phyloP scores from a whole-genome alignment of 53 echinoderm and acorn worm species.

The Temnopleurus reevesii region DNA sequence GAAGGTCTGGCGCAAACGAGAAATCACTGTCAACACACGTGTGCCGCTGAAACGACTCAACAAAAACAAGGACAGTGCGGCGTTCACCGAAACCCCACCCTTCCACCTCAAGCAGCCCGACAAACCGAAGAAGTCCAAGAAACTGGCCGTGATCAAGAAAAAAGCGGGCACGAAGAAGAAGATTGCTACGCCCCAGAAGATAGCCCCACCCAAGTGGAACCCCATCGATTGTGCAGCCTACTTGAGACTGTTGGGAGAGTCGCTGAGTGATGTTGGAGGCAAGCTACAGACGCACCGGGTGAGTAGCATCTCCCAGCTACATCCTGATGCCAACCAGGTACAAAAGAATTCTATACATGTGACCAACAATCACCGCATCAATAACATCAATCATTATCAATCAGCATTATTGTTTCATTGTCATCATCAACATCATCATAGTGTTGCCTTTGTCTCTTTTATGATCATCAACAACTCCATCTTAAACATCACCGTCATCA shows the following conservation, averaged over 20 bases:
- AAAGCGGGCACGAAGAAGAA: not conserved
- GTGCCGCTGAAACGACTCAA: constrained; percentile 36
- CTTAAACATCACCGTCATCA: no score
- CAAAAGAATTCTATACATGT: no score
- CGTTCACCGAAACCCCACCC: not conserved
- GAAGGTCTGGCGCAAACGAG: constrained; percentile 36
- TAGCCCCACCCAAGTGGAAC: constrained; percentile 72
- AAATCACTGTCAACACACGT: constrained; percentile 43
- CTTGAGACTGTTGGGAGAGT: constrained; percentile 88
- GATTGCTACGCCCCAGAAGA: constrained; percentile 26
- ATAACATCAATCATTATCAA: no score
- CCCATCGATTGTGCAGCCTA: constrained; percentile 95
- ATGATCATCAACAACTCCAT: no score
- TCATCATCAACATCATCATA: no score
- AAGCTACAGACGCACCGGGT: constrained; percentile 75
- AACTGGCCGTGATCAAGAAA: not conserved
- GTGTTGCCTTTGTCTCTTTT: no score
- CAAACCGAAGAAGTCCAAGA: not conserved
- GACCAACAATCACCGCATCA: no score
- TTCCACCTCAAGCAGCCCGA: constrained; percentile 18
- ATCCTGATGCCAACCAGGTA: not conserved
- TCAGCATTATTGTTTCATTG: no score
- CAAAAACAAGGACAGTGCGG: not conserved
- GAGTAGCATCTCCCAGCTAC: not conserved
- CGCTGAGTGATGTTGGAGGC: constrained; percentile 75